A percentile compares a stretch with the other conserved stretches of the same genome.
phyloP scores from a whole-genome alignment of 2,888 invertebrate species.

The Rugalucina vietnamica region DNA sequence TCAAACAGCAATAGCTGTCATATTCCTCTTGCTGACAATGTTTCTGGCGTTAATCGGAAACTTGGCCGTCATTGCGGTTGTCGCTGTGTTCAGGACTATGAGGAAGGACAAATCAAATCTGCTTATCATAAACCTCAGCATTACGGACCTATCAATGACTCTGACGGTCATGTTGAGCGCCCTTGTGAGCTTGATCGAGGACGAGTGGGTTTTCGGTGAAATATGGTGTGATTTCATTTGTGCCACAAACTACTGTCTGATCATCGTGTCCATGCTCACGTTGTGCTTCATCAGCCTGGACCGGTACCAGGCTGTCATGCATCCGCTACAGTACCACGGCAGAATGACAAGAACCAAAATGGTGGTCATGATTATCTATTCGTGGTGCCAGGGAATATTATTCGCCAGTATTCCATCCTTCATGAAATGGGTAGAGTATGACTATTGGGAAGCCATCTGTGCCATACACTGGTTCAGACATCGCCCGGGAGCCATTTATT shows the following conservation, averaged over 20 bases:
- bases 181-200: conserved; percentile 63
- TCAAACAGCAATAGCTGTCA: conserved; percentile 44
- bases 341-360: conserved; percentile 66
- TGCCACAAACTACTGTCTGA: conserved; percentile 81
- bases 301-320: conserved; percentile 78
- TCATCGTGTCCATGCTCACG: conserved; percentile 82
- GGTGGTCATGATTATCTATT: conserved; percentile 66
- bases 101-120: conserved; percentile 74
- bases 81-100: conserved; percentile 61
- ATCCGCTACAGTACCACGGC: conserved; percentile 75
- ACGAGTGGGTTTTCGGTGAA: conserved; percentile 68
- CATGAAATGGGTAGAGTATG: conserved; percentile 79
- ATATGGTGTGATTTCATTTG: conserved; percentile 77
- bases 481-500: conserved; percentile 67
- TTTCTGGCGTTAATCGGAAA: conserved; percentile 73
- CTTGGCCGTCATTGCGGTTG: conserved; percentile 74
- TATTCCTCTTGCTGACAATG: conserved; percentile 68
- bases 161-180: conserved; percentile 77
- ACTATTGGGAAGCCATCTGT: conserved; percentile 82
- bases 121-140: conserved; percentile 79
- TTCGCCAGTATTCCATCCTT: conserved; percentile 76
- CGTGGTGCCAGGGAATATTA: conserved; percentile 80
- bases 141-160: conserved; percentile 77
- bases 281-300: conserved; percentile 82
- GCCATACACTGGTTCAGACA: conserved; percentile 81